Evolutionary conservation across 2,888 invertebrate genomes (phyloP), one percentile per base, ranked within the genome.

Genomic region (Leptarthrus brevirostris): DNA sequence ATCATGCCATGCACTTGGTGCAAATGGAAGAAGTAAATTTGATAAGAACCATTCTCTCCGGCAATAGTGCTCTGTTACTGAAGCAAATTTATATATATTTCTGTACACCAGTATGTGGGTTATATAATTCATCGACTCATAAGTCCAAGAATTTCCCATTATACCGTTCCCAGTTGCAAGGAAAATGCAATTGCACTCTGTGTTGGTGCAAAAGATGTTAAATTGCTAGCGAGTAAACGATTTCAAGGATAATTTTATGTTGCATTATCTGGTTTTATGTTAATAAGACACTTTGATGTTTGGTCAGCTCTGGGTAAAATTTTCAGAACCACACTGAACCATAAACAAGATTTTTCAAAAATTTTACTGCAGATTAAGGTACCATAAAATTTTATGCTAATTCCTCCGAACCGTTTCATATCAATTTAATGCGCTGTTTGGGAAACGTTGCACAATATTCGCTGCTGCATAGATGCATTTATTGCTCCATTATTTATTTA

Each of bases 1-100:
- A 1, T 40, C 8, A 3, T n/a, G 12, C 40, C n/a, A 40, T 40
- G 40, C n/a, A 30, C 30, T 40, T 12, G 40, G 40, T 40, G n/a
- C 12, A 36, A 58, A 58, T 58, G 36, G 58, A 58, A 22, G 58
- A 58, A 58, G 36, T 58, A 58, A 58, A 58, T 58, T 34, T 58
- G 58, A 58, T 58, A 58, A 58, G 36, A 30, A 36, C 20, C 12
- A 16, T 36, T 34, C 18, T 34, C 10, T n/a, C 20, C 18, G 3
- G 40, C 12, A 34, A 36, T 12, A 30, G 34, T 24, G 53, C 10
- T 1, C 22, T 22, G 12, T 2, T 24, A 22, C 18, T n/a, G 53
- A 22, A 53, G 53, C 30, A 20, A 58, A 58, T 18, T 10, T 16
- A 18, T 53, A n/a, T n/a, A n/a, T n/a, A 20, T 53, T 10, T 18